phyloP scores from a whole-genome alignment of 2,113 vertebrate species.

The Poeciliopsis turrubarensis region DNA sequence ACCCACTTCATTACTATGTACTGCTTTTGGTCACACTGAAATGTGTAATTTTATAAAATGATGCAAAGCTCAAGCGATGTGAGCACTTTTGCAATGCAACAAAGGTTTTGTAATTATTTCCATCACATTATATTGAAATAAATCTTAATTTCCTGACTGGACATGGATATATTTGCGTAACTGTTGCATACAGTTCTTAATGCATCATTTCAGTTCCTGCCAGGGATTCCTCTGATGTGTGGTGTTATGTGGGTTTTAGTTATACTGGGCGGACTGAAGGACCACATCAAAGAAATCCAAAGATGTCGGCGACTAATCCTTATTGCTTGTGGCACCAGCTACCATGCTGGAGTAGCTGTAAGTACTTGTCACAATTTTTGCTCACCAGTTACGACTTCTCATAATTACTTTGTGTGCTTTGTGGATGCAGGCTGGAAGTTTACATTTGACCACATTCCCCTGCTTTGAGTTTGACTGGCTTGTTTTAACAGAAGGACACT shows the following conservation, averaged over 20 bases:
- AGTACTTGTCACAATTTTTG: constrained; percentile 61
- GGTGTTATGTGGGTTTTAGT: constrained; percentile 77
- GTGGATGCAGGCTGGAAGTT: constrained; percentile 18
- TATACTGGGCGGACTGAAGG: constrained; percentile 93
- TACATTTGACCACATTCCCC: constrained; percentile 3
- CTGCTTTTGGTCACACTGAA: too few species aligned
- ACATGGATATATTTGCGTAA: background rate
- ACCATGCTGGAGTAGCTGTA: constrained; percentile 94
- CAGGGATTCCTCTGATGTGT: constrained; percentile 2
- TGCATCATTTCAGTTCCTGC: background rate
- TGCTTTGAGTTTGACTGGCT: constrained; percentile 1
- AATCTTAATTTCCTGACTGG: too few species aligned
- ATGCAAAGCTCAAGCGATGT: too few species aligned
- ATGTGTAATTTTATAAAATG: too few species aligned
- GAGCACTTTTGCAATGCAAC: too few species aligned
- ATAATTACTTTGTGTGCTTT: constrained; percentile 1
- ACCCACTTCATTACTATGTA: too few species aligned
- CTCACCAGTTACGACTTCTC: background rate
- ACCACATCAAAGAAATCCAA: constrained; percentile 99
- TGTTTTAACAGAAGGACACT: constrained; percentile 18
- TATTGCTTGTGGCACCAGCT: constrained; percentile 97
- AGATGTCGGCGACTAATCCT: constrained; percentile 94
- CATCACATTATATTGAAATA: too few species aligned
- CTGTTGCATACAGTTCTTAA: background rate
- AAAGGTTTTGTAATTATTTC: too few species aligned